Percentiles rank a stretch among this genome's conserved stretches.
phyloP scores from a whole-genome alignment of 2,113 vertebrate genomes.

The Oenanthe melanoleuca region DNA sequence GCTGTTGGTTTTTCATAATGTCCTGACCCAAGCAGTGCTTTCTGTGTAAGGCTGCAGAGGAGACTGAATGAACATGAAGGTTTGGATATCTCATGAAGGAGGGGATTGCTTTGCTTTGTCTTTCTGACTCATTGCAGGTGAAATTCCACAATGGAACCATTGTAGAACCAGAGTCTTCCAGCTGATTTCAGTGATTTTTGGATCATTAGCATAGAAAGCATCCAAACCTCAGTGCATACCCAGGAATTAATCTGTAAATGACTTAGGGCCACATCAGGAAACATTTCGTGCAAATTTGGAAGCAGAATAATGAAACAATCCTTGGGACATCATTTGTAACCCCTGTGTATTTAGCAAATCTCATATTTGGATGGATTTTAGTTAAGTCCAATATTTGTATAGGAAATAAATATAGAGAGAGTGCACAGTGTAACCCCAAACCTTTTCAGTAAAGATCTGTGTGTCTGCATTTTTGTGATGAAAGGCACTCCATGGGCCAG shows the following conservation, averaged over 20 bases:
- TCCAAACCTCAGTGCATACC: background rate
- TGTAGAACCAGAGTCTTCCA: background rate
- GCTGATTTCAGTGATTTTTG: background rate
- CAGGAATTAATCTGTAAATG: background rate
- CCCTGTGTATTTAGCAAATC: rapidly evolving
- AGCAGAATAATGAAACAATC: background rate
- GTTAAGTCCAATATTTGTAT: background rate
- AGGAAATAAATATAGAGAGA: background rate
- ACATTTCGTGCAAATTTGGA: background rate
- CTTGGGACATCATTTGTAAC: background rate
- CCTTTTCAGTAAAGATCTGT: background rate
- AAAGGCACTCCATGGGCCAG: rapidly evolving
- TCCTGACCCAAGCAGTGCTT: background rate
- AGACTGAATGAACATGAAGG: background rate
- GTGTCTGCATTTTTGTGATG: background rate
- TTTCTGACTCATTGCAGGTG: background rate
- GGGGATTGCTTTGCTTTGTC: background rate
- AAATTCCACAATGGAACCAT: background rate
- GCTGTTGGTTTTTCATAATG: background rate
- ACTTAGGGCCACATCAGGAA: background rate
- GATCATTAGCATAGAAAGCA: background rate
- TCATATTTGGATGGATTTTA: background rate
- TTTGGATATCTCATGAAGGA: background rate
- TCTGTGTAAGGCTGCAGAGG: background rate
- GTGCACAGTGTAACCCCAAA: background rate